Evolutionary conservation across 2,113 vertebrate species (phyloP).

Genomic region (Nannobrachium achirus): DNA sequence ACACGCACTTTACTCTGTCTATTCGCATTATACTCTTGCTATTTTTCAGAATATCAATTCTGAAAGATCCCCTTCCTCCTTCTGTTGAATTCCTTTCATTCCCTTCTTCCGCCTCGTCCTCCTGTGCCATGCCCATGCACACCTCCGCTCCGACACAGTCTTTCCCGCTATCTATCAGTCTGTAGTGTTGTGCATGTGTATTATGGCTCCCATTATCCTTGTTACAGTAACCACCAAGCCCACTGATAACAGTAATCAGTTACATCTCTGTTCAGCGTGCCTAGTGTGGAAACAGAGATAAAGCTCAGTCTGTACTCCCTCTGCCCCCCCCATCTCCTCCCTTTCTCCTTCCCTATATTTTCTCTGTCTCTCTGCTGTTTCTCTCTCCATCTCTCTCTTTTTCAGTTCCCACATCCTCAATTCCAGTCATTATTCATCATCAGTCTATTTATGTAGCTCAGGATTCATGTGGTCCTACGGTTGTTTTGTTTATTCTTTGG

Average conservation of each 20-base stretch:
- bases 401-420: conserved; percentile 12
- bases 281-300: conserved; percentile 32
- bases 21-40: background rate
- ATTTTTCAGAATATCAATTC: background rate
- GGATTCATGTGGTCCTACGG: too few relatives aligned
- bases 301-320: conserved; percentile 7
- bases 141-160: background rate
- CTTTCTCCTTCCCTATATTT: background rate
- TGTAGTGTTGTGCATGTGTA: conserved; percentile 46
- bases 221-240: conserved; percentile 64
- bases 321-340: background rate
- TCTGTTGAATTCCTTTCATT: background rate
- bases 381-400: background rate
- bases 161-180: conserved; percentile 42
- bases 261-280: conserved; percentile 55
- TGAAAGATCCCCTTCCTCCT: background rate
- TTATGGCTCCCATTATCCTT: conserved; percentile 60
- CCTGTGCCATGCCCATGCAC: background rate
- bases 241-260: conserved; percentile 71
- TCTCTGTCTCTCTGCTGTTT: background rate
- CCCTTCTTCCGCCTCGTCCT: conserved; percentile 16
- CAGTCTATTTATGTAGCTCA: background rate
- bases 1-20: background rate
- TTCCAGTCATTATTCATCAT: conserved; percentile 31
- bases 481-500: too few relatives aligned